Evolutionary conservation across 2,797 vertebrate genomes (phyloP), one percentile per base, ranked within the genome.

Genomic region (Sarcoramphus papa): DNA sequence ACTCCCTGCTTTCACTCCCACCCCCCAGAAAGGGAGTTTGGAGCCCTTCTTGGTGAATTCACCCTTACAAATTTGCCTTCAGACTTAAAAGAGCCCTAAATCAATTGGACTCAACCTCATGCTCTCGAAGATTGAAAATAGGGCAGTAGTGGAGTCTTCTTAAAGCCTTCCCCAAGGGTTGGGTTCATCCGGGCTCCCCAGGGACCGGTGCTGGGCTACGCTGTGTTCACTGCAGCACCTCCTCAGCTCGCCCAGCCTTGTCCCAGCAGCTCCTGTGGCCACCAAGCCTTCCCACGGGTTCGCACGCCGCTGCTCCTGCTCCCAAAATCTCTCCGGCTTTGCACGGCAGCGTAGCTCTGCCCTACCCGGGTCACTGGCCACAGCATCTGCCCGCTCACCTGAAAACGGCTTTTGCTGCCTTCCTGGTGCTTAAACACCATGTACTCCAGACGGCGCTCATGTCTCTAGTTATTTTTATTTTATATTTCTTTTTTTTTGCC

Each of bases 251-350:
- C 65, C 30, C 79, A 65, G 41, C 33, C 28, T 15, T 30, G 27
- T 25, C 41, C 41, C 48, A 40, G 45, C 35, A 56, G 67, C 28
- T 83, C 22, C 62, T 0, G 2, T 22, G 63, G 51, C 57, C 17
- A 27, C 65, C 2, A 2, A 82, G 10, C 17, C 43, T 13, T n/a
- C 37, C 51, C 40, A 5, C 0, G 7, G 45, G 20, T 50, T 67
- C 1, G 0, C 31, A 21, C 10, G 1, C 15, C 1, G 3, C 41
- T 7, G 2, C 13, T 50, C 22, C 40, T 10, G 33, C 33, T 77
- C 30, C 53, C 89, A 3, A 33, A 54, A 59, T 23, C 31, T 41
- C 62, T 9, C 51, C 0, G 0, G 67, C n/a, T 67, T 53, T 30
- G 25, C 37, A 12, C 5, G 2, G 48, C 63, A 21, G 45, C 4